Evolutionary conservation across 2,797 vertebrate species (phyloP).

Genomic region (Sebastiscus tertius): DNA sequence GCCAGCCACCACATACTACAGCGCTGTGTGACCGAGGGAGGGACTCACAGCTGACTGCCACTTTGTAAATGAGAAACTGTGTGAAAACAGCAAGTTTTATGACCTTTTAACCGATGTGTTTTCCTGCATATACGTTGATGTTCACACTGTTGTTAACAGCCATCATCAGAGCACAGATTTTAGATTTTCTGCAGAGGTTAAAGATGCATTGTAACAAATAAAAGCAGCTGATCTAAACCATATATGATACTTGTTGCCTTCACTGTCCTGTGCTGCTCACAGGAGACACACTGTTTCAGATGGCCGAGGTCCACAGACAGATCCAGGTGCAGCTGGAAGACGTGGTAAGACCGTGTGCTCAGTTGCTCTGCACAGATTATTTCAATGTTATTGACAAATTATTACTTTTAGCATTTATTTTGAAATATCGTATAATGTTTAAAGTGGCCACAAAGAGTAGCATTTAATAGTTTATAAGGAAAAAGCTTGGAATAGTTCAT

Average conservation of each 20-base stretch:
- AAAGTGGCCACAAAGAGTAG: not conserved
- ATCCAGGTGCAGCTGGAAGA: conserved; percentile 90
- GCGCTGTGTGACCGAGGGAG: conserved; percentile 65
- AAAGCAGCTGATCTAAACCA: not conserved
- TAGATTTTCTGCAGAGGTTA: not conserved
- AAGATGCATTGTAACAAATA: not conserved
- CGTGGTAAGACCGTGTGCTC: conserved; percentile 77
- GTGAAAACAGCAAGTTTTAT: conserved; percentile 37
- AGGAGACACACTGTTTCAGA: conserved; percentile 90
- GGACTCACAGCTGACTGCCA: conserved; percentile 64
- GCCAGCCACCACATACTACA: conserved; percentile 76
- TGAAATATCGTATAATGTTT: not conserved
- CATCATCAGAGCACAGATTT: not conserved
- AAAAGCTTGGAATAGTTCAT: not conserved
- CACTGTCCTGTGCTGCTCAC: conserved; percentile 29
- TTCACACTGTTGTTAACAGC: not conserved
- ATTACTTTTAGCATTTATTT: not conserved
- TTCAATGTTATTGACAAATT: not conserved
- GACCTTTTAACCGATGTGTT: not conserved
- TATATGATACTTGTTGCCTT: not conserved
- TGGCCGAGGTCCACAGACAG: conserved; percentile 91
- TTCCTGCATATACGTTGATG: not conserved
- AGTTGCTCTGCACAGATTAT: not conserved
- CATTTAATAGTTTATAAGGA: not conserved
- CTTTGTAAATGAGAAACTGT: conserved; percentile 46